Evolutionary conservation across 2,888 invertebrate species (phyloP).

Genomic region (Cephus pygmeus): DNA sequence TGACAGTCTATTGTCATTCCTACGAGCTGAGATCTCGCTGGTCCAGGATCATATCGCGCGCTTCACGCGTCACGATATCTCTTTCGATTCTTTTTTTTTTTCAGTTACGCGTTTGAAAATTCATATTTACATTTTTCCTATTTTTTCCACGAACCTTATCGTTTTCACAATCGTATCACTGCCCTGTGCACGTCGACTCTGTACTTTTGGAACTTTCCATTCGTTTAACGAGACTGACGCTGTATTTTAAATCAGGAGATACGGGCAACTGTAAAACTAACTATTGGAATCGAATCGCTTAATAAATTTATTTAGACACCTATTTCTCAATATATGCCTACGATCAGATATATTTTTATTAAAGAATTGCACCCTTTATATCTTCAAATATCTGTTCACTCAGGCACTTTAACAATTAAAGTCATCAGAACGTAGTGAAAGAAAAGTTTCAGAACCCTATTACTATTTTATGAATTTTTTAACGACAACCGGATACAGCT

Average conservation of each 20-base stretch:
- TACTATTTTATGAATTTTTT: neutral
- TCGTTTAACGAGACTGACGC: neutral
- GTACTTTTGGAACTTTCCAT: neutral
- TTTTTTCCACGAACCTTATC: neutral
- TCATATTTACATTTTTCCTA: conserved; percentile 20
- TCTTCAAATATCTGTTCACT: neutral
- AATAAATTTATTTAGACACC: neutral
- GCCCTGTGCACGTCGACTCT: conserved; percentile 13
- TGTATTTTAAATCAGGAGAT: neutral
- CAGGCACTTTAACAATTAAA: neutral
- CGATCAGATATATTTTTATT: neutral
- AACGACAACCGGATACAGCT: neutral
- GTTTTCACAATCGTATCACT: conserved; percentile 17
- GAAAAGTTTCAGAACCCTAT: neutral
- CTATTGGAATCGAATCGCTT: neutral
- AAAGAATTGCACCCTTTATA: neutral
- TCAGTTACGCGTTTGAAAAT: conserved; percentile 24
- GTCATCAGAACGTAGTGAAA: neutral
- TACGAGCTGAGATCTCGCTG: conserved; percentile 56
- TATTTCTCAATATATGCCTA: neutral
- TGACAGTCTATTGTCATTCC: conserved; percentile 62
- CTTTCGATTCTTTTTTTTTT: conserved; percentile 36
- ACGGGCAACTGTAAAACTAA: neutral
- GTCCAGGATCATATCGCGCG: conserved; percentile 39
- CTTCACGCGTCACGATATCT: conserved; percentile 34